phyloP scores from a whole-genome alignment of 2,888 invertebrate species.

The Danaus chrysippus region DNA sequence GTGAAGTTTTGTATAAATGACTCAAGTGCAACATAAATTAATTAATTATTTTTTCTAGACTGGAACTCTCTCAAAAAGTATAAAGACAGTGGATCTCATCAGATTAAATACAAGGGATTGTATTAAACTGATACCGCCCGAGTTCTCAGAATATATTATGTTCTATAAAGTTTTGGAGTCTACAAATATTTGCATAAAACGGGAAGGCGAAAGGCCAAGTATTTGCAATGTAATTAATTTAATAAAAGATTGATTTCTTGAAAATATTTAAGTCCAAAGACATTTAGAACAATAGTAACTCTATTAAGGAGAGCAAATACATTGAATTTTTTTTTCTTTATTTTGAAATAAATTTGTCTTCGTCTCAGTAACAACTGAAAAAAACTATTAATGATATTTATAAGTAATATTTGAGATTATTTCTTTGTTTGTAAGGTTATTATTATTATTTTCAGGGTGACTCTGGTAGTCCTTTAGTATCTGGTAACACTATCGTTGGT shows the following conservation, averaged over 20 bases:
- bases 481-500: constrained; percentile 29
- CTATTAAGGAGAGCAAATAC: no score
- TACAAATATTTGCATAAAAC: constrained; percentile 22
- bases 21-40: neutral
- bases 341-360: no score
- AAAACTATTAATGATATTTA: no score
- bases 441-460: constrained; percentile 33
- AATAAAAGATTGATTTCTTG: constrained; percentile 2
- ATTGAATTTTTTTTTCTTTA: no score
- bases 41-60: constrained; percentile 19
- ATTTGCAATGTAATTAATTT: constrained; percentile 22
- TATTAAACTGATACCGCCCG: constrained; percentile 17
- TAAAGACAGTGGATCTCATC: constrained; percentile 27
- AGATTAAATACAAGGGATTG: constrained; percentile 26
- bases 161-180: constrained; percentile 14
- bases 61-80: constrained; percentile 11
- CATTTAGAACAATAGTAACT: no score
- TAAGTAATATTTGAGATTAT: neutral
- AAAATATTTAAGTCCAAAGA: neutral
- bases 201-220: constrained; percentile 13
- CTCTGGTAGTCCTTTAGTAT: constrained; percentile 34
- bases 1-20: neutral
- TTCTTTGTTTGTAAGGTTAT: neutral
- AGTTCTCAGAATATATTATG: neutral
- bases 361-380: no score